Base-by-base conservation (phyloP, 2,888 invertebrate genomes). In the Aphidoletes aphidimyza region DNA sequence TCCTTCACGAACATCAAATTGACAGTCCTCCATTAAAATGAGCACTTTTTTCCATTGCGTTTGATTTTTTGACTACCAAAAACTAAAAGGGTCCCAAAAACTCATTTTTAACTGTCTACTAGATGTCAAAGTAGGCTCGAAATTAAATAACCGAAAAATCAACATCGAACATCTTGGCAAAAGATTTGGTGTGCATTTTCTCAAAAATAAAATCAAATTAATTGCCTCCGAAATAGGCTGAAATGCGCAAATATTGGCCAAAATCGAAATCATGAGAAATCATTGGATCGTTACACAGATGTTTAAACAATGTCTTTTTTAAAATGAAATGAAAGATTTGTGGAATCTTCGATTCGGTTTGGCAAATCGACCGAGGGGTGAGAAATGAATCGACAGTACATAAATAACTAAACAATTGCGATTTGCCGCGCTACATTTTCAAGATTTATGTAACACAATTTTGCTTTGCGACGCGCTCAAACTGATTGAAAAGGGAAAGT, bases 371-470 rank as follows among this genome's bases (percentile, higher is more conserved):
- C 30, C 69, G 69, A 69, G 30, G 69, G 69, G 69, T 69, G 69
- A 69, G 69, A 69, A 69, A 69, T 19, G 14, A 26, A 26, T 34
- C 69, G 30, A 69, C 34, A 69, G 69, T 69, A 69, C 30, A 69
- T 69, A 69, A 69, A 69, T 69, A 54, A 54, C 54, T 0, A 54
- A 47, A 47, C 47, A 47, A 47, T 47, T 9, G 6, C 22, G 8
- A 22, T 54, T 54, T 54, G 26, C 54, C 54, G 54, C 54, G 54
- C 54, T n/a, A n/a, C 26, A 19, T 54, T 54, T 54, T 54, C 19
- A 54, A 69, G 69, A 69, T 69, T 69, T 69, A 69, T 69, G 69
- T 69, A 69, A 69, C 69, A 69, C 6, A 30, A 30, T 69, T 81
- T 19, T 19, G 19, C 39, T 3, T 22, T n/a, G 37, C n/a, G 14